These are phyloP conservation scores for Oncopodura yosiiana DNA, from an alignment of 1,140 invertebrate species.

Conservation along the genomic window DNA sequence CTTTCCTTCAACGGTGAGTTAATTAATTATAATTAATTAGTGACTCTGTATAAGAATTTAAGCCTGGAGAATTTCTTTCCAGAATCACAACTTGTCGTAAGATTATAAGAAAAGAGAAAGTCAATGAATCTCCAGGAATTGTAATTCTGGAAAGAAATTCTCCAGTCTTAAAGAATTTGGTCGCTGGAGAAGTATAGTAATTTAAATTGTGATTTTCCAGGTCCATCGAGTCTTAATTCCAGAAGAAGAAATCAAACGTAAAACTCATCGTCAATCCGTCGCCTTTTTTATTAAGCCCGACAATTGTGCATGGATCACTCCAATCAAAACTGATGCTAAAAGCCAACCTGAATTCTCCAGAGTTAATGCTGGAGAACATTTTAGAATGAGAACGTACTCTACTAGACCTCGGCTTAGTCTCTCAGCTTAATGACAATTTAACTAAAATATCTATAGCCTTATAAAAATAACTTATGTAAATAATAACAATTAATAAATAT, in stretches of 20 bases:
- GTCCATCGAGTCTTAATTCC: constrained; percentile 20
- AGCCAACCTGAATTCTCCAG: background rate
- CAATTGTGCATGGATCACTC: constrained; percentile 2
- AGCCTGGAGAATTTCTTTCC: no score
- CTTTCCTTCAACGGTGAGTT: constrained; percentile 51
- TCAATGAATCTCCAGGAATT: no score
- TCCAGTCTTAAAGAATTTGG: no score
- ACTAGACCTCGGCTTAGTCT: background rate
- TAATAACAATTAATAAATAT: background rate
- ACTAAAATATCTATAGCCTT: background rate
- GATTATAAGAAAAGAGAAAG: no score
- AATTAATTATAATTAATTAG: background rate
- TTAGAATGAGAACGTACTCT: background rate
- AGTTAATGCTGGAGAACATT: background rate
- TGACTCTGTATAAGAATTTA: no score
- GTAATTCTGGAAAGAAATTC: no score
- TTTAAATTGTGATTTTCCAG: constrained; percentile 2
- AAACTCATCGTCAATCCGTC: constrained; percentile 4
- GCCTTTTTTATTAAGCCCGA: constrained; percentile 17
- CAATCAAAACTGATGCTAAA: background rate
- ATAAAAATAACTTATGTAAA: background rate
- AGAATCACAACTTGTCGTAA: no score
- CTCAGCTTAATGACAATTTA: constrained; percentile 1
- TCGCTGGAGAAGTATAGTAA: no score
- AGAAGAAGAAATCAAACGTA: constrained; percentile 3